Conservation (phyloP, 2,113 vertebrate species). For the Ptychochromis oligacanthus region DNA sequence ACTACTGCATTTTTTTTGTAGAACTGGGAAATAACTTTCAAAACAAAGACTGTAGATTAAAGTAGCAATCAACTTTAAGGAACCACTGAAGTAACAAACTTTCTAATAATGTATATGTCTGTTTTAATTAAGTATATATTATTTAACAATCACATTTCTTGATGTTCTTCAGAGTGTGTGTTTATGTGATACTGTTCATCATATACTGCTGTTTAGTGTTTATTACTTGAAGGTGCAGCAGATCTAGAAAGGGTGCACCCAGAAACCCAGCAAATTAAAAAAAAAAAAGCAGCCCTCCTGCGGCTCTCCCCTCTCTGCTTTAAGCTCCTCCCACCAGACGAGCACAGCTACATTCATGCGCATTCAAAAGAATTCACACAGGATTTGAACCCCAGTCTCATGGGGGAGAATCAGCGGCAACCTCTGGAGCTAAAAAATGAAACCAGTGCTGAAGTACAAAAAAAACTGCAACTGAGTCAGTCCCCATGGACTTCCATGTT, state of each 20-base stretch:
- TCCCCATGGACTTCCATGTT: too few relatives aligned
- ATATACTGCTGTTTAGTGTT: not conserved
- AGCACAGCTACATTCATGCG: too few relatives aligned
- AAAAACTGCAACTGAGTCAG: too few relatives aligned
- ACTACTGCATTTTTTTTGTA: rapidly evolving
- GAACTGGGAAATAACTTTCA: not conserved
- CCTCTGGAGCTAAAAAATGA: too few relatives aligned
- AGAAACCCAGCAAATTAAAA: too few relatives aligned
- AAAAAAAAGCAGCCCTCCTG: too few relatives aligned
- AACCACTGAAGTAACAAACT: not conserved
- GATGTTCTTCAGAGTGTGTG: not conserved
- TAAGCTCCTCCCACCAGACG: too few relatives aligned
- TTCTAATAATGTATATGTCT: not conserved
- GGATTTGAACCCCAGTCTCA: too few relatives aligned
- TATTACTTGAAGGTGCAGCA: not conserved
- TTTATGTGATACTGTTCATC: not conserved
- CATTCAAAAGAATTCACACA: too few relatives aligned
- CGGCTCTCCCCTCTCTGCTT: too few relatives aligned
- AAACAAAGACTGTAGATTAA: not conserved
- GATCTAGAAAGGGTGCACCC: not conserved
- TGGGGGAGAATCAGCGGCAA: too few relatives aligned
- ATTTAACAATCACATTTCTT: not conserved
- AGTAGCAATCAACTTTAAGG: not conserved
- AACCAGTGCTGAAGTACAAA: too few relatives aligned
- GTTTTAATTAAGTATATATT: not conserved